Base-by-base conservation (phyloP, 1,140 invertebrate species). In the Thrips palmi region DNA sequence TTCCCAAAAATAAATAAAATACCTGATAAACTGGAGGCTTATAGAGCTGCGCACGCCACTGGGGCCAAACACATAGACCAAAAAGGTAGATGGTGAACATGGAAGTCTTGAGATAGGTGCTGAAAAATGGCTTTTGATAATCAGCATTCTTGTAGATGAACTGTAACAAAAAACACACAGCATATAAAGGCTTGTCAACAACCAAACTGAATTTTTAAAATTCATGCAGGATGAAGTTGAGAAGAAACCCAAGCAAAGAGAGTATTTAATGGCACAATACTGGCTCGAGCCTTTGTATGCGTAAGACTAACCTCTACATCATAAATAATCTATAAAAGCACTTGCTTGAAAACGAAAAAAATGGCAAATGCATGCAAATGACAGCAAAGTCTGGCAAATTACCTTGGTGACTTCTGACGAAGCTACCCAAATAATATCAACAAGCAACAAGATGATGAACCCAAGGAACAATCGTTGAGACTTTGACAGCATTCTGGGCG, bases 81-180 rank as follows among this genome's bases (percentile, higher is more conserved):
- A 83, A 54, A 33, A 89, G 59, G 54, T 88, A 91, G 15, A 87
- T 54, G 2, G 73, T 72, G 52, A 89, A 87, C 78, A 91, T 79
- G 5, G 77, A 79, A 7, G 80, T 87, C 57, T 87, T 87, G 23
- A 86, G 58, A 55, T 86, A 91, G 5, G 84, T 86, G 46, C 70
- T 85, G 56, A 88, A 89, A 59, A 85, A 88, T 37, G 85, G 83
- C 49, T 88, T 88, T 51, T 82, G 67, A 52, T 70, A 88, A 15
- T 75, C 62, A 51, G 71, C 73, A 61, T 82, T 67, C 45, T 73
- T 67, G 50, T 85, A 87, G 33, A 88, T 70, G 58, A 80, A 85
- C 82, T 89, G 60, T 36, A 70, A 68, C 40, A 32, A 36, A 55
- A 48, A 43, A 38, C 34, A 41, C 45, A 23, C 36, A 40, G 33